Evolutionary conservation across 2,888 invertebrate genomes (phyloP), one percentile per base, ranked within the genome.

Genomic region (Macaria notata): DNA sequence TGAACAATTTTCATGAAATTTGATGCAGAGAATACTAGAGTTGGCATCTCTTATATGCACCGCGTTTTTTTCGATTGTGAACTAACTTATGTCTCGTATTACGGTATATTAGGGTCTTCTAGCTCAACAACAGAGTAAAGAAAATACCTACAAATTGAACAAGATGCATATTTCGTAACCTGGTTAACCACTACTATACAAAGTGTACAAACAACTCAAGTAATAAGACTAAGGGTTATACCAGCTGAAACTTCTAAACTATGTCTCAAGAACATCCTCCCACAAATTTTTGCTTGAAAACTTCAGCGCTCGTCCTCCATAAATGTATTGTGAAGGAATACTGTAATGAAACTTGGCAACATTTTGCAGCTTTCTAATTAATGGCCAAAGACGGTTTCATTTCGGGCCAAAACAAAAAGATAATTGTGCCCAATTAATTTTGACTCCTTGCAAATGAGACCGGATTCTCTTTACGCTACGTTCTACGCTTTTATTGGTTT

Each of bases 351-450:
- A 83, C 72, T 84, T 79, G 71, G 75, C 71, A 68, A 67, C 76
- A 66, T 69, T 80, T 78, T 64, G 68, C 73, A 68, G 69, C 64
- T 61, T 81, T 82, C 83, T 86, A 87, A 88, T 87, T 83, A 86
- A 88, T 83, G 72, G 71, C 62, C 61, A 72, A 71, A 73, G 77
- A 79, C 78, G 75, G 76, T 85, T 84, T 80, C 75, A 79, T 82
- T 84, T 79, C 68, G 72, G 64, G 72, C 71, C 73, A 76, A 81
- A 86, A 87, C 86, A 88, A 87, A 88, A 88, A 86, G 86, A 86
- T 88, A 88, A 88, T 88, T 84, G 81, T 75, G 72, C 67, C 78
- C 85, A 87, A 90, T 90, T 89, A 89, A 89, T 90, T 87, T 83
- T 54, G 73, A 75, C 83, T 86, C 78, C 80, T 85, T 84, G 80